Conservation (phyloP, 2,797 vertebrate species). For the Myotis pilosus region DNA sequence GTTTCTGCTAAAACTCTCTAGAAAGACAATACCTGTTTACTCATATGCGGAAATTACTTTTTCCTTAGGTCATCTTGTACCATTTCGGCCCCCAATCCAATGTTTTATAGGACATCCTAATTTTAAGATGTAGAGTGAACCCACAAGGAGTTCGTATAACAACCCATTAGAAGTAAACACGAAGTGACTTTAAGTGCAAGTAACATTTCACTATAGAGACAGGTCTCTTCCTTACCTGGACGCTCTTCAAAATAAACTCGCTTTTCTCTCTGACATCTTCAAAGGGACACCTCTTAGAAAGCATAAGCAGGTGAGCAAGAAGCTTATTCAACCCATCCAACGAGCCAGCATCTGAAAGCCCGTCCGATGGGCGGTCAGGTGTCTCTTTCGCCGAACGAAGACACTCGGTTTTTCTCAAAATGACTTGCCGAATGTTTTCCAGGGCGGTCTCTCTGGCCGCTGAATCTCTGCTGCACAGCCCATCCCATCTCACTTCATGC, state of each 20-base stretch:
- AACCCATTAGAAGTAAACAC: constrained; percentile 16
- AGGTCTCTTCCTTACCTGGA: constrained; percentile 89
- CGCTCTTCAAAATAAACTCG: constrained; percentile 85
- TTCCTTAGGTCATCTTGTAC: not conserved
- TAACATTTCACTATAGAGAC: not conserved
- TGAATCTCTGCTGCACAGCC: constrained; percentile 89
- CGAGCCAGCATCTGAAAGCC: constrained; percentile 51
- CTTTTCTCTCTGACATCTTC: constrained; percentile 90
- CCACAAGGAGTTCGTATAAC: not conserved
- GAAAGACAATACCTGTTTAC: constrained; percentile 2
- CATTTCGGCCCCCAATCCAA: not conserved
- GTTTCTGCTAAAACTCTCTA: constrained; percentile 31
- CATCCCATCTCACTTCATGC: constrained; percentile 89
- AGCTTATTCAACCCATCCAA: constrained; percentile 87
- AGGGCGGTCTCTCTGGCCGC: constrained; percentile 87
- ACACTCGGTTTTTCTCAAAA: constrained; percentile 87
- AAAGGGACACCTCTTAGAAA: constrained; percentile 93
- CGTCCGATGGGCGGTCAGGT: constrained; percentile 46
- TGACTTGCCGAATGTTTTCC: constrained; percentile 89
- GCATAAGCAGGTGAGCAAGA: constrained; percentile 93
- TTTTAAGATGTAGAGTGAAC: constrained; percentile 1
- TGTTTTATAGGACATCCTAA: not conserved
- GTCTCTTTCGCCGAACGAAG: constrained; percentile 78
- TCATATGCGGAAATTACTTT: constrained; percentile 33
- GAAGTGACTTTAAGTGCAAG: not conserved